Evolutionary conservation across 2,888 invertebrate genomes (phyloP), one percentile per base, ranked within the genome.

Genomic region (Stomorhina lunata): DNA sequence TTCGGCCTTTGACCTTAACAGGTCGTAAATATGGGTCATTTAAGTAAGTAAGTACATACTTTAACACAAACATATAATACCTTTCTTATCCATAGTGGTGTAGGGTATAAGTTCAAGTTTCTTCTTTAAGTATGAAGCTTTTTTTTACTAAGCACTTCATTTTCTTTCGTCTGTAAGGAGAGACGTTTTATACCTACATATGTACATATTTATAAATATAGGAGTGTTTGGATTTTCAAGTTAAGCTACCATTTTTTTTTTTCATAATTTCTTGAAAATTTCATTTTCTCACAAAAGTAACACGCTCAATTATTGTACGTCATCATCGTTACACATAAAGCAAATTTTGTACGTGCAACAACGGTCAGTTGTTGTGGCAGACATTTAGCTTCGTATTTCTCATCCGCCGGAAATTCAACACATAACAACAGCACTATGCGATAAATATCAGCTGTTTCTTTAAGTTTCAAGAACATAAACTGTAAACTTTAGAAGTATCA

Each of bases 341-440:
- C 43, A 43, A 17, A 43, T 43, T 43, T 9, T 17, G 40, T 17
- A 22, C n/a, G n/a, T 57, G 32, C 5, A 12, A 22, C 9, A 40
- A 17, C 43, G 68, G 68, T 55, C 40, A 69, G 55, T n/a, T 9
- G 20, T 40, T 59, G 32, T 66, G 50, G 4, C n/a, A 43, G 50
- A 61, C 45, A 48, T 10, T 53, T 12, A 59, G 50, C 57, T 12
- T 72, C 66, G 32, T 73, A 73, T 80, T 73, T 80, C 80, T 80
- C 61, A 73, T 80, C 80, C 80, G 73, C 68, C 80, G 73, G 80
- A 80, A 73, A 40, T 34, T 25, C 45, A 17, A 37, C 48, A 57
- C 48, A 12, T 10, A 27, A 32, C 15, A 29, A 29, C 29, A 27
- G 12, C 50, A 25, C 12, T 12, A 25, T 17, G 12, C 15, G 5